phyloP scores from a whole-genome alignment of 2,888 invertebrate genomes.

The Sarcophaga carnaria region DNA sequence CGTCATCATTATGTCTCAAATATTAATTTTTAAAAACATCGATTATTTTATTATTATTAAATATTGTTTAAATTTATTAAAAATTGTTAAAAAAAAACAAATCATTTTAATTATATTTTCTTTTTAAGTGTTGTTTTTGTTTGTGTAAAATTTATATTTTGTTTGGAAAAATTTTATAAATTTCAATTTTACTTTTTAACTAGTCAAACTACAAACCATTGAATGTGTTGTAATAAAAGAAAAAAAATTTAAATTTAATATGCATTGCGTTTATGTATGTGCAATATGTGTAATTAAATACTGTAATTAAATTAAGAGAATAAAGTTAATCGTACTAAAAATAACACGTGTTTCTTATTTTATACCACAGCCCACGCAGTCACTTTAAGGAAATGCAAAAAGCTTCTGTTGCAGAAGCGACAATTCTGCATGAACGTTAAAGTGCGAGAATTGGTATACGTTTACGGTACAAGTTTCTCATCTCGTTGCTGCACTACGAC shows the following conservation, averaged over 20 bases:
- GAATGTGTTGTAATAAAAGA: not conserved
- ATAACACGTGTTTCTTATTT: too few species aligned
- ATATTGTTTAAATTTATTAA: not conserved
- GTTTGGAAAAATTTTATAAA: conserved; percentile 12
- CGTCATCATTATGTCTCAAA: conserved; percentile 15
- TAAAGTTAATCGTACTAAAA: too few species aligned
- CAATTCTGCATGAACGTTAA: too few species aligned
- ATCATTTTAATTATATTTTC: not conserved
- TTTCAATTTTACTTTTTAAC: not conserved
- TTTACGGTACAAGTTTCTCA: too few species aligned
- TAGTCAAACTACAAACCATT: conserved; percentile 39
- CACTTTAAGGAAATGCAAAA: too few species aligned
- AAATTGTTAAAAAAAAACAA: not conserved
- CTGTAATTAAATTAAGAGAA: too few species aligned
- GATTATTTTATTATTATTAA: conserved; percentile 19
- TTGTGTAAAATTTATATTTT: conserved; percentile 36
- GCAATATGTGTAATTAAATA: too few species aligned
- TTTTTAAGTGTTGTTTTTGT: conserved; percentile 33
- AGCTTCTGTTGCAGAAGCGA: too few species aligned
- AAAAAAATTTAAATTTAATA: not conserved
- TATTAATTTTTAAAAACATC: conserved; percentile 23
- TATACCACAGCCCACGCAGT: too few species aligned
- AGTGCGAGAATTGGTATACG: too few species aligned
- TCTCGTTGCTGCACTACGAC: too few species aligned
- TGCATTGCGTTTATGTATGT: too few species aligned